Base-by-base conservation (phyloP, 1,140 invertebrate genomes). In the Drosophila equinoxialis region DNA sequence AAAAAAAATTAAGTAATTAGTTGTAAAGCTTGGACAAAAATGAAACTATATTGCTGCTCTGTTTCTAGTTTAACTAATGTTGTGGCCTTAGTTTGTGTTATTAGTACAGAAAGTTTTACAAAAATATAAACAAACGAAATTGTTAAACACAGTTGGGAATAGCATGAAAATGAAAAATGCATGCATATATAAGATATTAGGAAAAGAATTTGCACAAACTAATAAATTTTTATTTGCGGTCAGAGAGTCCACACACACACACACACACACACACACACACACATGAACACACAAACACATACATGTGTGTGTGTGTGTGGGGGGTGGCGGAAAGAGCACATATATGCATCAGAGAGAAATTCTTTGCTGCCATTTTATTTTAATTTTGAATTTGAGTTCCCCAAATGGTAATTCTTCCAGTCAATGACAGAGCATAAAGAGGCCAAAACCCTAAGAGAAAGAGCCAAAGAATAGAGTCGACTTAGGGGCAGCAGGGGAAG, bases 391-490 rank as follows among this genome's bases (percentile, higher is more conserved):
- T 73, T 74, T 69, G 60, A 41, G 64, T 63, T 72, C 26, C 79
- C 66, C 74, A 70, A 83, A 83, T 79, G 68, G 68, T 73, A 83
- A 79, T 83, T 83, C 45, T 8, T 51, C 8, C 80, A 76, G 72
- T 83, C 81, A 79, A 83, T 83, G 81, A 83, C 81, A 73, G 69
- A 48, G 69, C 81, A 83, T 83, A 83, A 83, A 83, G 45, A 57
- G 73, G 73, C 35, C 37, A 17, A 48, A 45, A 45, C n/a, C 42
- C n/a, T 45, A 26, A 64, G 20, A 45, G n/a, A 45, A 20, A 62
- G 6, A 42, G 41, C 61, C 10, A 39, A 13, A 39, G 37, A 39
- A 1, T 23, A 13, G 11, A 13, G 11, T 11, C 3, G 11, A 4
- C 23, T 26, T 26, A 26, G 23, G 3, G 23, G 3, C 23, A 26